Base-by-base conservation (phyloP, 2,888 invertebrate genomes). In the Tiliacea aurago region DNA sequence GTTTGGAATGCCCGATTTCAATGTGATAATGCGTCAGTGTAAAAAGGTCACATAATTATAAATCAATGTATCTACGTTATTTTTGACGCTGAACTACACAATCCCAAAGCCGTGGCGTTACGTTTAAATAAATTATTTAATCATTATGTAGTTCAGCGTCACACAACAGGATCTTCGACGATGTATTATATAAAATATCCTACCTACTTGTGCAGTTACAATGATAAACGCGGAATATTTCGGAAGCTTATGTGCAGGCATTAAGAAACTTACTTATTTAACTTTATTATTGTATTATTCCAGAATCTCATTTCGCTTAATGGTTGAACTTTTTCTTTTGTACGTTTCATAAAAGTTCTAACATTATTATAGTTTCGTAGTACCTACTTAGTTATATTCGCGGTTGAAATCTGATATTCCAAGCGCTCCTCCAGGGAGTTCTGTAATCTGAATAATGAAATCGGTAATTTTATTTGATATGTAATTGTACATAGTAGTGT, bases 401-500 rank as follows among this genome's bases (percentile, higher is more conserved):
- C 56, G 23, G 49, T 56, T 70, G 65, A 56, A 67, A 67, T 75
- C 80, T 81, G 76, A 73, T 69, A 70, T 56, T 64, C 72, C 73
- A 56, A 66, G 65, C 73, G 74, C n/a, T 18, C 20, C 51, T 59
- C 58, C 59, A 51, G 51, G 71, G 53, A 68, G 53, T 56, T 66
- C 61, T 58, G 55, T 78, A 74, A 61, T 53, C 59, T 78, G 49
- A 77, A 74, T 79, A 79, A 77, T 70, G 47, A 75, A 76, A 74
- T 78, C 61, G 64, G 53, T 85, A 75, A 80, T 80, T 83, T 83
- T 74, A 75, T 81, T 86, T 86, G 41, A 64, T 65, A 62, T 75
- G 69, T 77, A 80, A 77, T 71, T 95, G 95, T 96, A 95, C 85
- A 96, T 96, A 96, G 86, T 95, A 95, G 92, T 77, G 59, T 83